Conservation (phyloP, 2,113 vertebrate species). For the Chloropsis hardwickii region DNA sequence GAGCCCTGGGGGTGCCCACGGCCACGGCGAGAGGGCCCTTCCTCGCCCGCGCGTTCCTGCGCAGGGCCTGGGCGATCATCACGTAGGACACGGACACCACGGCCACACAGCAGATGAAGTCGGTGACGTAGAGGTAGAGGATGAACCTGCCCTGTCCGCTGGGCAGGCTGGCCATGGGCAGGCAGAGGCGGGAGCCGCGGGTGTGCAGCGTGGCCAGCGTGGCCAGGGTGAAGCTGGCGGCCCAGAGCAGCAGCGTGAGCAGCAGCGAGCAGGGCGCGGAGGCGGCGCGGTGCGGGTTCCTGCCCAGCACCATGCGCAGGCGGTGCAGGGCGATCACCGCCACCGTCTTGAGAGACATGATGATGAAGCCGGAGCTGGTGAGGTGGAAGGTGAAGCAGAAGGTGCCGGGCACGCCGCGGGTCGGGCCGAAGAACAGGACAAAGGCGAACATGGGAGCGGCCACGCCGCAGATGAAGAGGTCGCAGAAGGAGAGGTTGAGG, state of each 20-base stretch:
- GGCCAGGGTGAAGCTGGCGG: constrained; percentile 90
- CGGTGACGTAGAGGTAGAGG: constrained; percentile 86
- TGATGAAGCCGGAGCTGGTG: constrained; percentile 90
- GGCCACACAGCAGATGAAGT: constrained; percentile 90
- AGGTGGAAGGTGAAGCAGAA: constrained; percentile 96
- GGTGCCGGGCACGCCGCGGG: constrained; percentile 77
- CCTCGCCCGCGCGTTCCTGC: constrained; percentile 84
- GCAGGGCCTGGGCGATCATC: constrained; percentile 89
- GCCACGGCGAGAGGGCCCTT: constrained; percentile 82
- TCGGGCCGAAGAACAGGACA: constrained; percentile 83
- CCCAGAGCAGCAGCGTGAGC: constrained; percentile 88
- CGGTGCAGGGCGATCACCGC: constrained; percentile 92
- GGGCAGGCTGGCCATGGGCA: constrained; percentile 86
- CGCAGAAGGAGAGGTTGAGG: constrained; percentile 94
- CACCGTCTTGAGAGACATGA: constrained; percentile 96
- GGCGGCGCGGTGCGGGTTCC: constrained; percentile 83
- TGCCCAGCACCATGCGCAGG: constrained; percentile 91
- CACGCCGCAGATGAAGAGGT: constrained; percentile 92
- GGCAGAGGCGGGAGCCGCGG: constrained; percentile 83
- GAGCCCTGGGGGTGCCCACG: constrained; percentile 75
- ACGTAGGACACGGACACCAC: constrained; percentile 89
- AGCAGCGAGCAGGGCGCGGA: constrained; percentile 87
- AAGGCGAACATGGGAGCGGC: constrained; percentile 91
- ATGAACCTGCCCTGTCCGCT: constrained; percentile 77
- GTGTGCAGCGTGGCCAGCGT: constrained; percentile 84